Evolutionary conservation across 2,113 vertebrate genomes (phyloP).

Genomic region (Ceyx margarethae): DNA sequence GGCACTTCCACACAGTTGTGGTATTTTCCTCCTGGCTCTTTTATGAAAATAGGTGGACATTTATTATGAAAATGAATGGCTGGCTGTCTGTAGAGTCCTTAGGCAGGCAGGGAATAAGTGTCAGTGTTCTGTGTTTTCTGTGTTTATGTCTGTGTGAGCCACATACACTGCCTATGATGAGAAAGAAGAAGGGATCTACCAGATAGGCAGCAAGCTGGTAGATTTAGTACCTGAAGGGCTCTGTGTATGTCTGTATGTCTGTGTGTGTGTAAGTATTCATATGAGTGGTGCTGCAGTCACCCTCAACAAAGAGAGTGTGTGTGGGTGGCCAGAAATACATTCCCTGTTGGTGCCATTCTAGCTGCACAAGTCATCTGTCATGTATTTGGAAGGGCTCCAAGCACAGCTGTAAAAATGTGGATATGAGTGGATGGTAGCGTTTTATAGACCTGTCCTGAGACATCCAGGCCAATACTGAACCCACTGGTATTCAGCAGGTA

Average conservation of each 20-base stretch:
- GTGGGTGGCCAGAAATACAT: background rate
- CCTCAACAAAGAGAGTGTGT: background rate
- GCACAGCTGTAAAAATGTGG: background rate
- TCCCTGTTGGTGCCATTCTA: background rate
- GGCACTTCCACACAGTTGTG: background rate
- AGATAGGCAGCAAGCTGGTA: background rate
- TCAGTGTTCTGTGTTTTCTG: background rate
- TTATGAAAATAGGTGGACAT: constrained; percentile 43
- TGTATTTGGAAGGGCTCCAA: background rate
- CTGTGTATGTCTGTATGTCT: background rate
- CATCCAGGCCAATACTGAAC: background rate
- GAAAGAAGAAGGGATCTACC: background rate
- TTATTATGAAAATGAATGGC: constrained; percentile 56
- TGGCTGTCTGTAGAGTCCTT: background rate
- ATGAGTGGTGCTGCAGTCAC: background rate
- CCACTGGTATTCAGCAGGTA: background rate
- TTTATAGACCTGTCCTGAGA: background rate
- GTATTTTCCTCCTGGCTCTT: background rate
- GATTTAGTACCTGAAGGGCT: background rate
- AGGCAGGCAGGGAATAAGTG: background rate
- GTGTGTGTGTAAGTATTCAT: background rate
- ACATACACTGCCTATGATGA: background rate
- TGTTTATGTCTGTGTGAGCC: background rate
- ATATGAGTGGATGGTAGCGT: no score
- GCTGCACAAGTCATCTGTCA: accelerated